These are phyloP conservation scores for Drosophila insularis DNA, from an alignment of 1,140 invertebrate species.

Conservation along the genomic window DNA sequence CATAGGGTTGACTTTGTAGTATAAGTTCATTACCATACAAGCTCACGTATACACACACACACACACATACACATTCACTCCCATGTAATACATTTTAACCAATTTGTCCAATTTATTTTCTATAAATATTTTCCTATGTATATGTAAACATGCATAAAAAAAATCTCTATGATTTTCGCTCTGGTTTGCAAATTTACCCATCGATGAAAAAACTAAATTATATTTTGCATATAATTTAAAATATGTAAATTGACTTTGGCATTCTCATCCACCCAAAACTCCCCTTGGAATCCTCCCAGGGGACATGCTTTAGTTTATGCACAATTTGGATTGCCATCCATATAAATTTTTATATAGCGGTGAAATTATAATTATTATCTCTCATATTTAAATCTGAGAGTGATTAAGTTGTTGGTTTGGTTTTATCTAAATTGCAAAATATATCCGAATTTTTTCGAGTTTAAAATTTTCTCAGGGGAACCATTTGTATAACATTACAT, in stretches of 20 bases:
- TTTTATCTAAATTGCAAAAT: neutral
- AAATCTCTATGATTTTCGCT: neutral
- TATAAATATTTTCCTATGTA: slow-evolving; percentile 6
- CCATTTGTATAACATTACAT: too few relatives aligned
- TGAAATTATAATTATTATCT: neutral
- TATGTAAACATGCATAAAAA: neutral
- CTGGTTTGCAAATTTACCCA: neutral
- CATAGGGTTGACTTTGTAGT: slow-evolving; percentile 13
- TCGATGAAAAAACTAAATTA: neutral
- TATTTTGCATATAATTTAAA: slow-evolving; percentile 2
- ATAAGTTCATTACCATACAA: slow-evolving; percentile 61
- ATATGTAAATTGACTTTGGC: slow-evolving; percentile 8
- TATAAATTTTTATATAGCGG: neutral
- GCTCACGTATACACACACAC: slow-evolving; percentile 1
- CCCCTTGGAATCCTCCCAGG: neutral
- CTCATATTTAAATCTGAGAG: neutral
- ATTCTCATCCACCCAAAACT: too few relatives aligned
- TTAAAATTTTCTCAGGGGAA: too few relatives aligned
- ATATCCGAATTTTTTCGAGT: too few relatives aligned
- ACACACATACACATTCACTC: neutral
- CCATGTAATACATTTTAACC: slow-evolving; percentile 2
- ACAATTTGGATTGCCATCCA: neutral
- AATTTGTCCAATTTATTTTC: slow-evolving; percentile 5
- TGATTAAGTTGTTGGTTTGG: neutral
- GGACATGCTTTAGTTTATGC: neutral